These are phyloP conservation scores for Ameiurus melas DNA, from an alignment of 2,113 vertebrate genomes.

Conservation along the genomic window DNA sequence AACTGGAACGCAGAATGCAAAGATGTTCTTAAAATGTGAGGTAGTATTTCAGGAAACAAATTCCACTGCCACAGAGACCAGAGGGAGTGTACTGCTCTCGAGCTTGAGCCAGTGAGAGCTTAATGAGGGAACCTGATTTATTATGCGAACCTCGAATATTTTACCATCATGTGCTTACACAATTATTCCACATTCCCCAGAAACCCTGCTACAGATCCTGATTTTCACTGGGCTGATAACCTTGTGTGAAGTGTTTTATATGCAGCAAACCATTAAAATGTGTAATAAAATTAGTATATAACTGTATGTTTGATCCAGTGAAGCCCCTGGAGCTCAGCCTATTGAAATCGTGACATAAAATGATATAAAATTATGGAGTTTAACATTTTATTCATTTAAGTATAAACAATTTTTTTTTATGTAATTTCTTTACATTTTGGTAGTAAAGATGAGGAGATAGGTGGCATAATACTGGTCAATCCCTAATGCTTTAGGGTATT, in stretches of 20 bases:
- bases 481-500: background rate
- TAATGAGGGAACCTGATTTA: constrained; percentile 50
- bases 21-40: constrained; percentile 63
- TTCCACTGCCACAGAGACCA: constrained; percentile 55
- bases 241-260: background rate
- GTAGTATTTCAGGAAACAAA: constrained; percentile 69
- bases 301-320: background rate
- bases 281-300: background rate
- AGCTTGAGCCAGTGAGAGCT: constrained; percentile 28
- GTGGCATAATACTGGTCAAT: background rate
- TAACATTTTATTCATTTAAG: background rate
- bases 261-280: background rate
- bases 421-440: background rate
- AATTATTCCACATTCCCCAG: background rate
- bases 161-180: background rate
- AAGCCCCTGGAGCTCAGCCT: background rate
- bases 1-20: background rate
- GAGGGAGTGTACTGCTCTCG: constrained; percentile 14
- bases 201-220: background rate
- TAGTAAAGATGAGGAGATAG: background rate
- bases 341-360: background rate
- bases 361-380: background rate
- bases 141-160: constrained; percentile 50
- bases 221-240: background rate
- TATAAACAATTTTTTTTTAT: background rate